Evolutionary conservation across 1,140 invertebrate species (phyloP).

Genomic region (Hyposmocoma kahamanoa): DNA sequence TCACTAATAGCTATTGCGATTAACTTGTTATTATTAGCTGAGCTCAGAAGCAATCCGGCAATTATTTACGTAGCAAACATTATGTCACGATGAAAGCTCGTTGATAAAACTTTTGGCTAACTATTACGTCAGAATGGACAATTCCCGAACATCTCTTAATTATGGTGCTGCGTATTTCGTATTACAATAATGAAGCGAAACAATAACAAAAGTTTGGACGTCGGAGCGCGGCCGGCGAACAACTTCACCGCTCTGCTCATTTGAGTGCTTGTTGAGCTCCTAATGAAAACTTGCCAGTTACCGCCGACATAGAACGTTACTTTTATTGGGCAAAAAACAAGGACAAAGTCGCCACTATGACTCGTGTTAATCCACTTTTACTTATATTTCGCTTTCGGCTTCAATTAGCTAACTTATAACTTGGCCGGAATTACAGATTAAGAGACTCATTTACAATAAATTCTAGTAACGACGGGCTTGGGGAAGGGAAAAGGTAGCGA

Average conservation of each 20-base stretch:
- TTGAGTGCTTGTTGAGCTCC: slow-evolving; percentile 61
- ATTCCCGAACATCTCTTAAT: slow-evolving; percentile 65
- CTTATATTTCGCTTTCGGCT: slow-evolving; percentile 16
- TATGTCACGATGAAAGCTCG: slow-evolving; percentile 43
- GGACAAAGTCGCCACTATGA: slow-evolving; percentile 33
- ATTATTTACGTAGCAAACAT: slow-evolving; percentile 56
- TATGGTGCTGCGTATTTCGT: slow-evolving; percentile 64
- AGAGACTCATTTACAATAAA: slow-evolving; percentile 12
- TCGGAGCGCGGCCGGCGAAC: slow-evolving; percentile 44
- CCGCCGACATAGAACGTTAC: slow-evolving; percentile 43
- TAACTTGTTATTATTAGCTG: slow-evolving; percentile 45
- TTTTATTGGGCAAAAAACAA: slow-evolving; percentile 51
- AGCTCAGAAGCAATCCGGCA: slow-evolving; percentile 38
- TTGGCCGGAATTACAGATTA: slow-evolving; percentile 8
- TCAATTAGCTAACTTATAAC: slow-evolving; percentile 19
- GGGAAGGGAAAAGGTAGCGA: slow-evolving; percentile 9
- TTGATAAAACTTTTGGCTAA: slow-evolving; percentile 58
- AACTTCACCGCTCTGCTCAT: slow-evolving; percentile 58
- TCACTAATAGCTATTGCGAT: slow-evolving; percentile 42
- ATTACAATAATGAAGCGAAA: slow-evolving; percentile 71
- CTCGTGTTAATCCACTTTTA: slow-evolving; percentile 29
- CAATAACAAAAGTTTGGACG: slow-evolving; percentile 70
- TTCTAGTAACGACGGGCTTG: slow-evolving; percentile 10
- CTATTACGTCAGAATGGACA: slow-evolving; percentile 57
- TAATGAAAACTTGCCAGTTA: slow-evolving; percentile 70